phyloP scores from a whole-genome alignment of 2,797 vertebrate species.

The Sus cebifrons region DNA sequence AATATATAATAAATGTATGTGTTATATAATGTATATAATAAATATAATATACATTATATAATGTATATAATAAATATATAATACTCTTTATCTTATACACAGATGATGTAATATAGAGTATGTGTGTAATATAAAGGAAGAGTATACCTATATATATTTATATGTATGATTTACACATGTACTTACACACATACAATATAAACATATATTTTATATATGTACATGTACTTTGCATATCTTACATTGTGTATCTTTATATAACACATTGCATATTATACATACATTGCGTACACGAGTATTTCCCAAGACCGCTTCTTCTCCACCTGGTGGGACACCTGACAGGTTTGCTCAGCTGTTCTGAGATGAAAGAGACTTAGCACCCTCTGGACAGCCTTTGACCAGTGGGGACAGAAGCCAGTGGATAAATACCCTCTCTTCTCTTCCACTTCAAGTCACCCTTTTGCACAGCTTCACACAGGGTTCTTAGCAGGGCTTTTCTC shows the following conservation, averaged over 20 bases:
- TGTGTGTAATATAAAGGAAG: neutral
- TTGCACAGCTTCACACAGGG: neutral
- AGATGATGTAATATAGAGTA: no score
- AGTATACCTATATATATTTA: neutral
- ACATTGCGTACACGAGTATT: neutral
- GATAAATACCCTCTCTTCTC: neutral
- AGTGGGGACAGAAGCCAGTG: neutral
- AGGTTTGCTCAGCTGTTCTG: neutral
- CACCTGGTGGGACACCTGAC: neutral
- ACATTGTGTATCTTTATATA: neutral
- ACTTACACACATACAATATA: neutral
- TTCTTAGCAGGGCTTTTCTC: neutral
- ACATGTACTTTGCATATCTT: neutral
- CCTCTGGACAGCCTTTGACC: neutral
- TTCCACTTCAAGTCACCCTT: neutral
- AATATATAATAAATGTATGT: no score
- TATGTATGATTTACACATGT: no score
- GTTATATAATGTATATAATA: no score
- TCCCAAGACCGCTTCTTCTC: neutral
- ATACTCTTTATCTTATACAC: no score
- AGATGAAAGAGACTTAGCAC: neutral
- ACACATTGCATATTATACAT: neutral
- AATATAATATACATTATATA: no score
- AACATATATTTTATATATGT: neutral
- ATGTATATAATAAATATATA: no score